phyloP scores from a whole-genome alignment of 2,888 invertebrate species.

The Baronia brevicornis region DNA sequence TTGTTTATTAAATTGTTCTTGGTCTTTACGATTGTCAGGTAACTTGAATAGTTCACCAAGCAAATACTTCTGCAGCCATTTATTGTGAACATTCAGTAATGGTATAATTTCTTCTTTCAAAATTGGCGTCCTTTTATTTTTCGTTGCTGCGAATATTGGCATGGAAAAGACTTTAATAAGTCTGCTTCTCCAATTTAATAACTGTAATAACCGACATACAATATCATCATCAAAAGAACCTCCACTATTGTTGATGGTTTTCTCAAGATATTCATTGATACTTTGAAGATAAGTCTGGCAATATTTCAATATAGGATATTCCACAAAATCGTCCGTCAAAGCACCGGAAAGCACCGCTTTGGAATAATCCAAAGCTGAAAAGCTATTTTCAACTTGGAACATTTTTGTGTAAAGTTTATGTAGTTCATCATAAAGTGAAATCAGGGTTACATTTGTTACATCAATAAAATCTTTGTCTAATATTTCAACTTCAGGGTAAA shows the following conservation, averaged over 20 bases:
- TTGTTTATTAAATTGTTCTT: slow-evolving; percentile 27
- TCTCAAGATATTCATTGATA: slow-evolving; percentile 58
- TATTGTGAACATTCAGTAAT: slow-evolving; percentile 81
- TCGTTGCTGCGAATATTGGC: slow-evolving; percentile 40
- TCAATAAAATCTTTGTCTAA: slow-evolving; percentile 24
- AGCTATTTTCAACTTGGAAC: slow-evolving; percentile 25
- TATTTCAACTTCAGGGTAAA: slow-evolving; percentile 39
- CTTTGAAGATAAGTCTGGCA: slow-evolving; percentile 63
- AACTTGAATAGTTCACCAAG: slow-evolving; percentile 44
- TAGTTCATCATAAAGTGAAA: slow-evolving; percentile 62
- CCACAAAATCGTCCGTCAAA: slow-evolving; percentile 61
- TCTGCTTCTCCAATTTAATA: slow-evolving; percentile 73
- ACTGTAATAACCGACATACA: slow-evolving; percentile 55
- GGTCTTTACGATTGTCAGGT: slow-evolving; percentile 24
- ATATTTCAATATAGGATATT: slow-evolving; percentile 71
- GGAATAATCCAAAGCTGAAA: slow-evolving; percentile 70
- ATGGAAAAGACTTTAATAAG: slow-evolving; percentile 55
- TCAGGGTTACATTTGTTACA: slow-evolving; percentile 49
- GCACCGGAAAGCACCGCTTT: slow-evolving; percentile 53
- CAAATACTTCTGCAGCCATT: slow-evolving; percentile 82
- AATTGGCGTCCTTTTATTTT: slow-evolving; percentile 42
- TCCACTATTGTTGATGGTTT: slow-evolving; percentile 36
- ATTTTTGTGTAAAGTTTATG: slow-evolving; percentile 27
- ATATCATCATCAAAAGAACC: slow-evolving; percentile 42
- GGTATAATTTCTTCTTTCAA: slow-evolving; percentile 73